Evolutionary conservation across 1,140 invertebrate genomes (phyloP).

Genomic region (Trichonephila clavata): DNA sequence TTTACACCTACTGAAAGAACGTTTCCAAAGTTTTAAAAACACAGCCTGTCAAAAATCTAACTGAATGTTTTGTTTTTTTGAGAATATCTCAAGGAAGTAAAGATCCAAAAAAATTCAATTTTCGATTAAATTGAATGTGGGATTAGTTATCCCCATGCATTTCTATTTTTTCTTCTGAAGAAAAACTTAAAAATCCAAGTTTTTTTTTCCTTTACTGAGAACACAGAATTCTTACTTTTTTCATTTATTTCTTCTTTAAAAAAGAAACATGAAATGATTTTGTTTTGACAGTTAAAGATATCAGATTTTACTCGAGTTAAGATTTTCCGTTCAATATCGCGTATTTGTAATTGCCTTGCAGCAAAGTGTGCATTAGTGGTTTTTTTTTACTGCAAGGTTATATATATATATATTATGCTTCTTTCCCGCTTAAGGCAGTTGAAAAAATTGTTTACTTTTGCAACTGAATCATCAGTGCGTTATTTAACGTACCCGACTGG

Average conservation of each 20-base stretch:
- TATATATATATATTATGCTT: neutral
- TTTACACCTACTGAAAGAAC: neutral
- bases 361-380: neutral
- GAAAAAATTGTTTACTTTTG: neutral
- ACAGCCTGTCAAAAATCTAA: constrained; percentile 33
- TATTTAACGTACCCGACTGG: too few species aligned
- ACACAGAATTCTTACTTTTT: neutral
- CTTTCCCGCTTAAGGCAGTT: neutral
- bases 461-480: too few species aligned
- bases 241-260: neutral
- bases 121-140: constrained; percentile 42
- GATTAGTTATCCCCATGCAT: constrained; percentile 28
- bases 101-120: constrained; percentile 22
- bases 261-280: neutral
- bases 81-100: neutral
- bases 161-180: neutral
- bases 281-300: constrained; percentile 58
- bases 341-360: neutral
- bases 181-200: neutral
- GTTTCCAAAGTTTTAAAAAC: neutral
- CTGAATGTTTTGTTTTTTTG: neutral
- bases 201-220: neutral
- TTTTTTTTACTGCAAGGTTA: neutral
- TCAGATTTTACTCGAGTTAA: constrained; percentile 20
- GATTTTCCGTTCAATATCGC: neutral